These are phyloP conservation scores for Coenonympha arcania DNA, from an alignment of 2,888 invertebrate species.

Conservation along the genomic window DNA sequence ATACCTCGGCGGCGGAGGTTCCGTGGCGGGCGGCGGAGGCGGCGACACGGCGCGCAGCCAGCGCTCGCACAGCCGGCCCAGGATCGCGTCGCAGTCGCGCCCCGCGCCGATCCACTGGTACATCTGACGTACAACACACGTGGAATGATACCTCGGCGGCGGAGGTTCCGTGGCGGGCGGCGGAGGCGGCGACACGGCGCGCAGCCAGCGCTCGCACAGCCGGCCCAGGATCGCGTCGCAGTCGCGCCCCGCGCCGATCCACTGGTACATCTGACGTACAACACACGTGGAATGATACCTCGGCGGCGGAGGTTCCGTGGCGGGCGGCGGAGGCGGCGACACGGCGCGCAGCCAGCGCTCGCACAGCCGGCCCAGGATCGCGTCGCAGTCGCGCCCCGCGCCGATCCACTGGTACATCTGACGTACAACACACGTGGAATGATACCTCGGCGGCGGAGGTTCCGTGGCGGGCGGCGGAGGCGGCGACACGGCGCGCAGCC, in stretches of 20 bases:
- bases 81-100: slow-evolving; percentile 86
- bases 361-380: slow-evolving; percentile 81
- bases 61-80: slow-evolving; percentile 82
- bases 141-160: slow-evolving; percentile 54
- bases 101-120: slow-evolving; percentile 95
- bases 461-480: slow-evolving; percentile 31
- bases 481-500: slow-evolving; percentile 77
- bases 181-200: slow-evolving; percentile 67
- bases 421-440: slow-evolving; percentile 13
- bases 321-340: slow-evolving; percentile 38
- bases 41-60: slow-evolving; percentile 80
- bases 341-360: slow-evolving; percentile 83
- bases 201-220: slow-evolving; percentile 86
- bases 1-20: slow-evolving; percentile 56
- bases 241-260: slow-evolving; percentile 96
- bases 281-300: slow-evolving; percentile 46
- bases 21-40: slow-evolving; percentile 28
- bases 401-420: slow-evolving; percentile 87
- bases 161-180: slow-evolving; percentile 37
- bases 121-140: slow-evolving; percentile 6
- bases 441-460: slow-evolving; percentile 54
- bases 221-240: slow-evolving; percentile 84
- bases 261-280: slow-evolving; percentile 66
- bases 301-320: slow-evolving; percentile 47
- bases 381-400: slow-evolving; percentile 91